A percentile compares a stretch with the other conserved stretches of the same genome.
Evolutionary conservation across 2,113 vertebrate species (phyloP).

Genomic region (Panthera tigris): DNA sequence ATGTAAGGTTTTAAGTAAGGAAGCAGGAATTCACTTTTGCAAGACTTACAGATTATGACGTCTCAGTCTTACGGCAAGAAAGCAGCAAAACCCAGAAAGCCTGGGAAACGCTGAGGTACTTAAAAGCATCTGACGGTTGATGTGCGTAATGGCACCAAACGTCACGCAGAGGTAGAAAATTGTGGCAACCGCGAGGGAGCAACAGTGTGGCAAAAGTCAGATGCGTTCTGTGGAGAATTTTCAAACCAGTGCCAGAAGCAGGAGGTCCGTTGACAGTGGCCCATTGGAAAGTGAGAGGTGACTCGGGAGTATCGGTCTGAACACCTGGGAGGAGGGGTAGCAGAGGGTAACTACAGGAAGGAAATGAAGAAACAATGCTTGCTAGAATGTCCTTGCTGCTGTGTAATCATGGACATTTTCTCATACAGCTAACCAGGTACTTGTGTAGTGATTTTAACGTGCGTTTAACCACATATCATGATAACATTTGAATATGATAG

Average conservation of each 20-base stretch:
- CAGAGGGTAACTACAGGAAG: not conserved
- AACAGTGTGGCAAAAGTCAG: not conserved
- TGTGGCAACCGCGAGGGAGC: too few species aligned
- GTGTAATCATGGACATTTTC: not conserved
- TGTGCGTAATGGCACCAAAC: accelerated
- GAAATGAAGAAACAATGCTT: not conserved
- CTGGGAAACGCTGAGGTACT: not conserved
- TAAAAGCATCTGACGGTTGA: accelerated
- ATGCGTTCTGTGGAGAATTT: not conserved
- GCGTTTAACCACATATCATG: not conserved
- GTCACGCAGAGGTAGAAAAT: accelerated
- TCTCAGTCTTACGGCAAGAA: not conserved
- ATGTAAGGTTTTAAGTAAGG: not conserved
- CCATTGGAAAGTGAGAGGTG: not conserved
- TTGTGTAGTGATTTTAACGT: not conserved
- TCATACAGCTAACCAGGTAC: not conserved
- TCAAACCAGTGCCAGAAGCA: not conserved
- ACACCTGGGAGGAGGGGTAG: accelerated
- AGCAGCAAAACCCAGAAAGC: not conserved
- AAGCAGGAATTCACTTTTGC: not conserved
- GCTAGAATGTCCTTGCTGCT: not conserved
- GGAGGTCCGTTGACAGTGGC: not conserved
- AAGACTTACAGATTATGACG: not conserved
- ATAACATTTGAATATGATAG: not conserved
- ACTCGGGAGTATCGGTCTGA: not conserved